A percentile compares a stretch with the other conserved stretches of the same genome.
Conservation (phyloP, 2,888 invertebrate species). For the Mythimna impura region DNA sequence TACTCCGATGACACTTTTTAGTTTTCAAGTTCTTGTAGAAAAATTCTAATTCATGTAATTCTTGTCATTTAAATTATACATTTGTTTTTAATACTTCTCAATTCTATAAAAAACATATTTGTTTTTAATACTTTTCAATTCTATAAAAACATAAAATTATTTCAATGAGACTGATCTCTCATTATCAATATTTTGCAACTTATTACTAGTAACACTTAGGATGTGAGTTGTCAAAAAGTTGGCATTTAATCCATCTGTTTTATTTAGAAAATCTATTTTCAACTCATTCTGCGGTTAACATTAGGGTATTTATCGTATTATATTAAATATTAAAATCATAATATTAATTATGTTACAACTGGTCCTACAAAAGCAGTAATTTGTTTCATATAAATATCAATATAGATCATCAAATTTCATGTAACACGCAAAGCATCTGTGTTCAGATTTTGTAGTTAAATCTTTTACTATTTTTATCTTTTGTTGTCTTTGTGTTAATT, state of each 20-base stretch:
- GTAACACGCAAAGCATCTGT: conserved; percentile 43
- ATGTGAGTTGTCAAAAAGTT: conserved; percentile 85
- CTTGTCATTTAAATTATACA: too few species aligned
- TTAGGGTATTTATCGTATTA: conserved; percentile 54
- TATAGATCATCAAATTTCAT: conserved; percentile 14
- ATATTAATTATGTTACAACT: conserved; percentile 1
- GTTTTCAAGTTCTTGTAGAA: too few species aligned
- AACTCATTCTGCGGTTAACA: conserved; percentile 46
- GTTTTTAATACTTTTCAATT: background rate
- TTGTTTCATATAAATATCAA: conserved; percentile 49
- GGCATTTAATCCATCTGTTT: conserved; percentile 86
- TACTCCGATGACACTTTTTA: too few species aligned
- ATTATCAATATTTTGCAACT: background rate
- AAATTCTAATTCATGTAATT: too few species aligned
- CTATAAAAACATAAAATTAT: background rate
- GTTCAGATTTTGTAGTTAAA: conserved; percentile 35
- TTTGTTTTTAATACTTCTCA: too few species aligned
- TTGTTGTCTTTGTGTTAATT: conserved; percentile 41
- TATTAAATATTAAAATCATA: conserved; percentile 13
- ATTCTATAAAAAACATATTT: too few species aligned
- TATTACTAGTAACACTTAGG: conserved; percentile 41
- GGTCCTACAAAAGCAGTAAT: conserved; percentile 5
- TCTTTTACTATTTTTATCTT: conserved; percentile 38
- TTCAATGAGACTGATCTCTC: background rate
- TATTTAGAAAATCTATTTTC: conserved; percentile 82